Conservation (phyloP, 2,113 vertebrate genomes). For the Oriolus oriolus region DNA sequence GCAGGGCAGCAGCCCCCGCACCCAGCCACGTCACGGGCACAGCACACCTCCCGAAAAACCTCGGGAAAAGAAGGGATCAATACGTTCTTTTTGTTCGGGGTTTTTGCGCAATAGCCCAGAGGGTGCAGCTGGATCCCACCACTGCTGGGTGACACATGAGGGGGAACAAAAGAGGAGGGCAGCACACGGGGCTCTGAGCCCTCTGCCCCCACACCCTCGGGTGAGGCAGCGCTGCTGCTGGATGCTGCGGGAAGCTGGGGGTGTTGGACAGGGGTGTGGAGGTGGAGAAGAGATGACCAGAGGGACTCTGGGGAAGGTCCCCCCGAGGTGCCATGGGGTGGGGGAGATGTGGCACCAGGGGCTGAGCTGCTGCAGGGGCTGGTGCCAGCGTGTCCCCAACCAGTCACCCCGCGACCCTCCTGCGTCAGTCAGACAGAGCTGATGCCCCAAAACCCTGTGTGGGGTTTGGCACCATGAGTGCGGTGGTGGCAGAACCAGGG, state of each 20-base stretch:
- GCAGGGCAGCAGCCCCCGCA: accelerated
- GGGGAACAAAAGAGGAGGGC: background rate
- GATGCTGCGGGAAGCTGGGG: background rate
- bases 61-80: background rate
- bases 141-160: background rate
- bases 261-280: accelerated
- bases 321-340: accelerated
- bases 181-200: background rate
- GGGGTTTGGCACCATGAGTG: accelerated
- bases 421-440: background rate
- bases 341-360: background rate
- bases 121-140: background rate
- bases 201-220: accelerated
- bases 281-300: background rate
- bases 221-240: background rate
- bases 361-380: background rate
- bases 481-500: background rate
- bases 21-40: accelerated
- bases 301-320: background rate
- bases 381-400: accelerated
- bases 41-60: background rate
- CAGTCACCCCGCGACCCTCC: accelerated
- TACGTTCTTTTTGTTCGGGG: background rate
- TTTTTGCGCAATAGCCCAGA: background rate
- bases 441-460: accelerated